Evolutionary conservation across 2,797 vertebrate genomes (phyloP).

Genomic region (Podarcis lilfordi): DNA sequence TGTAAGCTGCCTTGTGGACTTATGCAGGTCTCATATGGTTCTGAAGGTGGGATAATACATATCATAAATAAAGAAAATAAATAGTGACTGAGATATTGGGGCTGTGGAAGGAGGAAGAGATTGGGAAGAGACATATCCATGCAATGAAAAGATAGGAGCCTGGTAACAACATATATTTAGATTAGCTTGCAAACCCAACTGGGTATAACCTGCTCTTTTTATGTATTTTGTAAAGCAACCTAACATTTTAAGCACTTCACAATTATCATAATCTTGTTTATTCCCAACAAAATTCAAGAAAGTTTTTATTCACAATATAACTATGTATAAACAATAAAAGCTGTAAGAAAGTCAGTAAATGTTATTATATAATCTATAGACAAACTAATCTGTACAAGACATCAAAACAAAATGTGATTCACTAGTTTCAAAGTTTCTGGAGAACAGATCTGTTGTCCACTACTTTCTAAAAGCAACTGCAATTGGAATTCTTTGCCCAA

Average conservation of each 20-base stretch:
- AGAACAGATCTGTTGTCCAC: background rate
- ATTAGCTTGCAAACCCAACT: background rate
- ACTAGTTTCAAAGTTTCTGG: background rate
- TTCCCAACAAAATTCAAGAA: background rate
- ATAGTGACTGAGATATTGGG: background rate
- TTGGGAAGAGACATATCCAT: background rate
- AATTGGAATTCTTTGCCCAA: background rate
- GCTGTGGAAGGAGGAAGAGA: background rate
- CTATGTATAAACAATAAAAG: background rate
- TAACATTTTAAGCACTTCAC: background rate
- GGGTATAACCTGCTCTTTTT: background rate
- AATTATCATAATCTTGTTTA: background rate
- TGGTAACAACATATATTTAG: conserved; percentile 4
- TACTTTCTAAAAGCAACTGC: background rate
- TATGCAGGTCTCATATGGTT: background rate
- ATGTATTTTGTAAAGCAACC: background rate
- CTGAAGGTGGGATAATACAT: background rate
- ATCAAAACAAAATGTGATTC: background rate
- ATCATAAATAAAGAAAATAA: background rate
- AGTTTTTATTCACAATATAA: background rate
- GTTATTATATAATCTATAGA: background rate
- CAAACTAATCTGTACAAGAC: background rate
- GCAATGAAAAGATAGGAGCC: background rate
- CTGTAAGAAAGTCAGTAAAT: background rate
- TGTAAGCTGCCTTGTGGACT: background rate